Percentiles rank a stretch among this genome's conserved stretches.
Evolutionary conservation across 1,140 invertebrate species (phyloP).

Genomic region (Danaus plexippus): DNA sequence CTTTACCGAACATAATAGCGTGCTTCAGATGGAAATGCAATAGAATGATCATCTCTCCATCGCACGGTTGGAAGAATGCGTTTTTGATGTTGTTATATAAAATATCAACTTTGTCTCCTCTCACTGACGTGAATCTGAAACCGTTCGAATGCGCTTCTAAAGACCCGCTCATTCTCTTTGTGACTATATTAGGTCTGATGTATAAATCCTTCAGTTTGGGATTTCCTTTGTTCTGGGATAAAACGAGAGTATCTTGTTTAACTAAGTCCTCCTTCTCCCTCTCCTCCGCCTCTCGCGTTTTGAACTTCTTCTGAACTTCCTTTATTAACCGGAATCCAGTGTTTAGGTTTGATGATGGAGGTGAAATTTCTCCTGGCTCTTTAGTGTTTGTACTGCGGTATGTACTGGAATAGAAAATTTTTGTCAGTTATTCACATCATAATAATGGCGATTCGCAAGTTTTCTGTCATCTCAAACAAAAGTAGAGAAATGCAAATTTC

Average conservation of each 20-base stretch:
- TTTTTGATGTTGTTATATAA: conserved; percentile 99
- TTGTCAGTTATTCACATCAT: too few species aligned
- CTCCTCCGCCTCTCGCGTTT: conserved; percentile 98
- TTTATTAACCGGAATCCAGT: conserved; percentile 98
- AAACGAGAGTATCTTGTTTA: conserved; percentile 97
- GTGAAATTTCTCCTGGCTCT: conserved; percentile 95
- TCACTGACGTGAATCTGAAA: conserved; percentile 97
- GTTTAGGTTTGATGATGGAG: conserved; percentile 96
- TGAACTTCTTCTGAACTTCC: conserved; percentile 99
- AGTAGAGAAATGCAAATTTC: too few species aligned
- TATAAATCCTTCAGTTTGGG: conserved; percentile 99
- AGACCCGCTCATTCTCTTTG: conserved; percentile 95
- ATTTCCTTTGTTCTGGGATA: conserved; percentile 97
- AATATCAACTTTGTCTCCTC: conserved; percentile 99
- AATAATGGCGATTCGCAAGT: too few species aligned
- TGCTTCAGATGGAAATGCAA: conserved; percentile 99
- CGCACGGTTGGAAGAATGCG: conserved; percentile 99
- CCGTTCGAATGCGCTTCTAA: conserved; percentile 98
- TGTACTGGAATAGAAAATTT: conserved; percentile 76
- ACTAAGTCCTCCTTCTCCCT: conserved; percentile 98
- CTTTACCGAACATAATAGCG: conserved; percentile 95
- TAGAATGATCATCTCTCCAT: conserved; percentile 99
- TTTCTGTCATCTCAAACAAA: too few species aligned
- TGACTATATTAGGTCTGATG: conserved; percentile 98
- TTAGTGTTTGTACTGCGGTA: conserved; percentile 98